These are phyloP conservation scores for Thamnaconus septentrionalis DNA, from an alignment of 2,113 vertebrate species.

Conservation along the genomic window DNA sequence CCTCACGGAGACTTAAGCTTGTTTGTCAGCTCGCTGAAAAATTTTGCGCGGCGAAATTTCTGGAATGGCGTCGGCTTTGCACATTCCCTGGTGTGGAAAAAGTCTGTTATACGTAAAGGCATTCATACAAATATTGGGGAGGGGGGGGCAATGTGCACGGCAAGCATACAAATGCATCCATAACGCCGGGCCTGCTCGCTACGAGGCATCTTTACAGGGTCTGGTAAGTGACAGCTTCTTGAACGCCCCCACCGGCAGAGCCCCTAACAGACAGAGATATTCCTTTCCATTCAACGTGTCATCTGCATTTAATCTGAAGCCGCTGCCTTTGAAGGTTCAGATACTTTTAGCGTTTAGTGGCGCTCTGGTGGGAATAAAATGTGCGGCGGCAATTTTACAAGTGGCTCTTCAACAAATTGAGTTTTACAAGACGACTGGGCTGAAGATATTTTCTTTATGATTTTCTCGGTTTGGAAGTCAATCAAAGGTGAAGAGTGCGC, in stretches of 20 bases:
- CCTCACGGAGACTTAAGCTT: constrained; percentile 30
- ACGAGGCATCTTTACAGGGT: constrained; percentile 16
- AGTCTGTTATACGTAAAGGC: not conserved
- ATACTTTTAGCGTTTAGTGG: constrained; percentile 45
- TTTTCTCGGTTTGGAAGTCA: constrained; percentile 52
- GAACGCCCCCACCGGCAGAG: constrained; percentile 38
- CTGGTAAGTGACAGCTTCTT: constrained; percentile 21
- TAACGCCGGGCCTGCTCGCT: not conserved
- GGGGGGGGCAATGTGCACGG: not conserved
- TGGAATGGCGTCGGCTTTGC: constrained; percentile 1
- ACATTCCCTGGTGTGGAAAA: not conserved
- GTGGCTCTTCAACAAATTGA: constrained; percentile 67
- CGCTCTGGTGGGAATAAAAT: constrained; percentile 41
- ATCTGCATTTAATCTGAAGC: constrained; percentile 49
- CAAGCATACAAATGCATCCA: constrained; percentile 1
- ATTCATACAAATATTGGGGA: not conserved
- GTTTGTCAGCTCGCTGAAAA: constrained; percentile 47
- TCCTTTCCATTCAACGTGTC: constrained; percentile 54
- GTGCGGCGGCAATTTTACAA: constrained; percentile 42
- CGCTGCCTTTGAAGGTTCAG: constrained; percentile 23
- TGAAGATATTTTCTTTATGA: constrained; percentile 49
- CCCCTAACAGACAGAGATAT: constrained; percentile 26
- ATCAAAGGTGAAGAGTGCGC: constrained; percentile 43
- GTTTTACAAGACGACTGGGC: constrained; percentile 56
- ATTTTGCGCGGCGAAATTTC: not conserved